Evolutionary conservation across 2,888 invertebrate species (phyloP).

Genomic region (Allolobophora icterica): DNA sequence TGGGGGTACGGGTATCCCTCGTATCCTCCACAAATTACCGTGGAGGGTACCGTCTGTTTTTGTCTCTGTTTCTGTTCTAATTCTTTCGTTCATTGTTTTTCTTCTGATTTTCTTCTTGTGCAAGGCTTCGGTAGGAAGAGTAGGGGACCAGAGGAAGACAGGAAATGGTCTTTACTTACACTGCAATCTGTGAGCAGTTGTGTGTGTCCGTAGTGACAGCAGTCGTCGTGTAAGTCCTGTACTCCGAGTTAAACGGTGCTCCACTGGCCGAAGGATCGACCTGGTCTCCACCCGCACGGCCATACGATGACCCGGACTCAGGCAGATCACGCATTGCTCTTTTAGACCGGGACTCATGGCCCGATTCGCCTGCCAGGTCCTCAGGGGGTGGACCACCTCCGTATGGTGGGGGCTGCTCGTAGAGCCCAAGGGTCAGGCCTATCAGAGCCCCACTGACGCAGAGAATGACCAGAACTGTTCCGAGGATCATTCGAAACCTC

Average conservation of each 20-base stretch:
- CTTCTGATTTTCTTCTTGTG: no score
- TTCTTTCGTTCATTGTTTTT: no score
- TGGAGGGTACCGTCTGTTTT: no score
- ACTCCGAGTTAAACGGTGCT: conserved; percentile 22
- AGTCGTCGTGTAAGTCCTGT: conserved; percentile 25
- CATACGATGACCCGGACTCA: background rate
- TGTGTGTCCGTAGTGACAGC: conserved; percentile 42
- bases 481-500: conserved; percentile 25
- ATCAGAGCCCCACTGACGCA: conserved; percentile 37
- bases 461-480: conserved; percentile 33
- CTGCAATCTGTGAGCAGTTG: conserved; percentile 43
- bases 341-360: background rate
- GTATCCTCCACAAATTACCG: no score
- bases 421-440: conserved; percentile 44
- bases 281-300: background rate
- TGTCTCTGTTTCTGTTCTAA: no score
- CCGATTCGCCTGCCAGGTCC: background rate
- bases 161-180: conserved; percentile 26
- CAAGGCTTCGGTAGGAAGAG: background rate
- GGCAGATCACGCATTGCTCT: background rate
- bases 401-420: conserved; percentile 40
- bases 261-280: background rate
- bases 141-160: background rate
- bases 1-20: no score
- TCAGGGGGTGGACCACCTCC: conserved; percentile 42